Conservation (phyloP, 2,888 invertebrate genomes). For the Philaethria dido region DNA sequence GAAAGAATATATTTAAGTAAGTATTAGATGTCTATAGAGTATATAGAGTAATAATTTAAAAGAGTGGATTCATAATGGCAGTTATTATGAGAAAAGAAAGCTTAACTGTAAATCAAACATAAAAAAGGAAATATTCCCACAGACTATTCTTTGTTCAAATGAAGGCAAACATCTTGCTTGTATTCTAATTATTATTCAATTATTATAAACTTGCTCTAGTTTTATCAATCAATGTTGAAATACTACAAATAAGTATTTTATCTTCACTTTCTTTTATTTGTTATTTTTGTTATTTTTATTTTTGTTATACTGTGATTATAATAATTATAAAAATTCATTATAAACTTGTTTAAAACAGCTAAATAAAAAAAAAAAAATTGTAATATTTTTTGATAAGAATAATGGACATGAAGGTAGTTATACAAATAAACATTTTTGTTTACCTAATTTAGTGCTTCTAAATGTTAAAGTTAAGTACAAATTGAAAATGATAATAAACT, state of each 20-base stretch:
- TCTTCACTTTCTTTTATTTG: background rate
- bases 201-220: background rate
- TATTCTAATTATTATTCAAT: background rate
- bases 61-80: background rate
- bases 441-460: background rate
- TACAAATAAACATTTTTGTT: slow-evolving; percentile 5
- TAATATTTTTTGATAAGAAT: background rate
- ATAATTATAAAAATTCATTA: too few relatives aligned
- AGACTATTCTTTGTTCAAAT: background rate
- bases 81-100: slow-evolving; percentile 12
- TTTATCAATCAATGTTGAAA: background rate
- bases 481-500: background rate
- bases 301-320: background rate
- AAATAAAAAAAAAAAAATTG: too few relatives aligned
- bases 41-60: background rate
- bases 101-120: slow-evolving; percentile 13
- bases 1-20: background rate
- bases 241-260: background rate
- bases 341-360: too few relatives aligned
- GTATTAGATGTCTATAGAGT: background rate
- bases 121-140: slow-evolving; percentile 6
- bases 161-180: slow-evolving; percentile 1
- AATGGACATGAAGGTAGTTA: background rate
- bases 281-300: background rate
- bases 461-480: background rate